These are phyloP conservation scores for Troides oblongomaculatus DNA, from an alignment of 2,888 invertebrate species.

Conservation along the genomic window DNA sequence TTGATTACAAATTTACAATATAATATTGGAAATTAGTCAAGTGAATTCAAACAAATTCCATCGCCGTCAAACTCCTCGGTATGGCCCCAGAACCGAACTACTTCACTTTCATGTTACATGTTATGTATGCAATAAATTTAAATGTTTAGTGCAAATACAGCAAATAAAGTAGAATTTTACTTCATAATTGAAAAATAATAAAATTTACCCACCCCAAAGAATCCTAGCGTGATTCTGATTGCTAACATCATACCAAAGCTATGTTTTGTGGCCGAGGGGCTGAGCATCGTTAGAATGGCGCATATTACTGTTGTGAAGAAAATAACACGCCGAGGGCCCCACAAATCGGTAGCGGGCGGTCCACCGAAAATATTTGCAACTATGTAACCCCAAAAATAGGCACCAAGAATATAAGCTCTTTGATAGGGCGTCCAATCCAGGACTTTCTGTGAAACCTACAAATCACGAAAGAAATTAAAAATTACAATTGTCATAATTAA, in stretches of 20 bases:
- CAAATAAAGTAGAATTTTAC: background rate
- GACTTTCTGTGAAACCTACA: constrained; percentile 32
- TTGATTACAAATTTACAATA: no score
- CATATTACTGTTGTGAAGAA: constrained; percentile 57
- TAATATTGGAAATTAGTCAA: no score
- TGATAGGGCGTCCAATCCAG: constrained; percentile 68
- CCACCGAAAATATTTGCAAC: constrained; percentile 76
- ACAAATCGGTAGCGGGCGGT: constrained; percentile 67
- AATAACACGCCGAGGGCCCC: constrained; percentile 69
- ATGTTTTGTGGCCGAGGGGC: constrained; percentile 69
- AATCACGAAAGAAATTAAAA: background rate
- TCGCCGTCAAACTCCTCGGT: no score
- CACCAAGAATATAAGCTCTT: constrained; percentile 76
- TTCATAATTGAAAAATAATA: background rate
- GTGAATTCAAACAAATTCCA: no score
- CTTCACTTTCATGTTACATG: no score
- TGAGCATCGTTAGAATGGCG: constrained; percentile 69
- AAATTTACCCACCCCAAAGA: constrained; percentile 70
- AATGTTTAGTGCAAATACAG: no score
- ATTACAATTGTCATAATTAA: background rate
- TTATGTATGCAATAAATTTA: no score
- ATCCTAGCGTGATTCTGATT: constrained; percentile 72
- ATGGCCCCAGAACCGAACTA: no score
- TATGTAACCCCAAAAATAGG: constrained; percentile 81
- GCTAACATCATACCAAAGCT: constrained; percentile 66